Base-by-base conservation (phyloP, 2,113 vertebrate species). In the Manacus vitellinus region DNA sequence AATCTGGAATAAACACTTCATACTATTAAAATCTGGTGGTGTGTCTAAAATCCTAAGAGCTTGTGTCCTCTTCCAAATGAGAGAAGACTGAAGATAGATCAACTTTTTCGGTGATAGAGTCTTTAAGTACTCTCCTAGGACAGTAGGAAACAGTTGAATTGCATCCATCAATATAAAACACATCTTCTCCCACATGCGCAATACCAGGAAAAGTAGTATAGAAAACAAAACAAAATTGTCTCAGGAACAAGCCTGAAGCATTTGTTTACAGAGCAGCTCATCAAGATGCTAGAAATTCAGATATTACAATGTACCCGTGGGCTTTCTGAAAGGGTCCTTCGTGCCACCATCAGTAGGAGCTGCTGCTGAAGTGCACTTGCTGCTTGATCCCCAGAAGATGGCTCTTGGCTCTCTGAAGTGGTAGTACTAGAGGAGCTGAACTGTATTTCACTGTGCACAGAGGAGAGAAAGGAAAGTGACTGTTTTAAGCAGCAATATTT, bases 371-470 rank as follows among this genome's bases (percentile, higher is more conserved):
- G 98, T 8, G 97, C 99, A 21, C 97, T 99, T 86, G 74, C 98
- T 7, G 97, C 98, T 25, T 97, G 98, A 72, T 98, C 98, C 11
- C 98, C 98, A 0, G 94, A 99, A 78, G 98, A 97, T 0, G 97
- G 98, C 2, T 99, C 99, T 79, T 99, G 99, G 88, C 99, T 98
- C 96, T 99, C 99, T 14, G 98, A 98, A 72, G 98, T 97, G 17
- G 96, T 97, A 5, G 99, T 99, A 92, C 99, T 99, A 41, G 99
- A 99, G 28, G 99, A 99, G 27, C 99, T 99, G 75, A 98, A 98
- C 68, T 99, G 99, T 39, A 98, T 95, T 96, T 99, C 99, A 92
- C 99, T 99, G 96, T 37, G 78, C 49, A 97, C 51, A 97, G 28
- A 68, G 39, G 23, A n/a, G 3, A 78, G 49, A 92, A 75, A 87